Evolutionary conservation across 2,797 vertebrate species (phyloP).

Genomic region (Squalus acanthias): DNA sequence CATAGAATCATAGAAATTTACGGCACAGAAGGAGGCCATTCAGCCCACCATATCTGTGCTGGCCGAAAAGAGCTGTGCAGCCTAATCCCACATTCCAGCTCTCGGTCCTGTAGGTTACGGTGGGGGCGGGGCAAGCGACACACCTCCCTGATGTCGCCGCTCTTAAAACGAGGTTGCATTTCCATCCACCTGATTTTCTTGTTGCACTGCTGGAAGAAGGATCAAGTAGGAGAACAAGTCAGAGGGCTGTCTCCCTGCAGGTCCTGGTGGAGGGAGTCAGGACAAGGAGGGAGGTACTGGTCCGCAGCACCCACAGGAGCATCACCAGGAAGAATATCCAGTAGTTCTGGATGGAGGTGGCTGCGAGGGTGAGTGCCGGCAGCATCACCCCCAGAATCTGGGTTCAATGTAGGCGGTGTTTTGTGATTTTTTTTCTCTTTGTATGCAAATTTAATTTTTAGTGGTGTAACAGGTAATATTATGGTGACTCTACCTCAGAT

Average conservation of each 20-base stretch:
- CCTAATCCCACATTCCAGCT: too few relatives aligned
- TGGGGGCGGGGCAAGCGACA: neutral
- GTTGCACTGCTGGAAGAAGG: neutral
- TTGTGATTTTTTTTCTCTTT: neutral
- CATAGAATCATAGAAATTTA: too few relatives aligned
- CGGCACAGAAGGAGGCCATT: too few relatives aligned
- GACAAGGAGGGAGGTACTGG: neutral
- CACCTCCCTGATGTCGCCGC: neutral
- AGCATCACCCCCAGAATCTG: neutral
- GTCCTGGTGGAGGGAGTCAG: neutral
- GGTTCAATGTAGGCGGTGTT: neutral
- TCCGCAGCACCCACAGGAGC: neutral
- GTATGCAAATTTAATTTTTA: neutral
- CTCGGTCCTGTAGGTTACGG: too few relatives aligned
- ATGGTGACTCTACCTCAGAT: neutral
- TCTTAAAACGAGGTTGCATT: neutral
- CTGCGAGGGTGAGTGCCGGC: neutral
- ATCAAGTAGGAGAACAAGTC: neutral
- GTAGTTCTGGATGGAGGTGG: neutral
- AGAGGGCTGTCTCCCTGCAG: neutral
- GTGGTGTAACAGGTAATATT: neutral
- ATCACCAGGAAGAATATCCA: neutral
- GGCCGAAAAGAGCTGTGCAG: too few relatives aligned
- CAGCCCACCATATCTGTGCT: too few relatives aligned
- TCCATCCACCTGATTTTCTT: neutral